Percentiles rank a stretch among this genome's conserved stretches.
phyloP scores from a whole-genome alignment of 2,888 invertebrate species.

The Electrophaes corylata region DNA sequence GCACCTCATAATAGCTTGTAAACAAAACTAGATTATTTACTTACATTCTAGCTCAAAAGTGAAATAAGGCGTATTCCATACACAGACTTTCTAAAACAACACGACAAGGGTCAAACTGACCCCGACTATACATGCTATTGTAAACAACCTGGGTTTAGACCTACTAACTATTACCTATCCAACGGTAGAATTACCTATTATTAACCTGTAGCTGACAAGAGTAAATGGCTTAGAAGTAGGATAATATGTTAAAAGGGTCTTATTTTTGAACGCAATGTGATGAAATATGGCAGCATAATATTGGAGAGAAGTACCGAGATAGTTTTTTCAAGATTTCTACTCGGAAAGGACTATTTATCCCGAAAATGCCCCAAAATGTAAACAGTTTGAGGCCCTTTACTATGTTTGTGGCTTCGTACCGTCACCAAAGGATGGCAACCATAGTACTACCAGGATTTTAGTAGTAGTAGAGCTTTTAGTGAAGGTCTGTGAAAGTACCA shows the following conservation, averaged over 20 bases:
- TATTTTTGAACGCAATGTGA: neutral
- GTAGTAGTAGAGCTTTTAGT: too few species aligned
- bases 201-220: slow-evolving; percentile 19
- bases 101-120: slow-evolving; percentile 25
- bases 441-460: too few species aligned
- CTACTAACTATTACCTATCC: neutral
- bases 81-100: slow-evolving; percentile 21
- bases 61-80: slow-evolving; percentile 20
- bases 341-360: too few species aligned
- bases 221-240: slow-evolving; percentile 10
- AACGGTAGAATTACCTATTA: slow-evolving; percentile 17
- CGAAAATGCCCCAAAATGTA: too few species aligned
- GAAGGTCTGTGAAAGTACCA: too few species aligned
- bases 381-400: too few species aligned
- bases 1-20: neutral
- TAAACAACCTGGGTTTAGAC: slow-evolving; percentile 10
- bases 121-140: slow-evolving; percentile 20
- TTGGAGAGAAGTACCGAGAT: neutral
- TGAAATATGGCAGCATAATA: neutral
- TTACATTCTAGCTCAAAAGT: slow-evolving; percentile 24
- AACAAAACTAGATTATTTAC: slow-evolving; percentile 10
- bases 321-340: neutral
- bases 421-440: too few species aligned
- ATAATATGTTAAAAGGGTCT: slow-evolving; percentile 2
- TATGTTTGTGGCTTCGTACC: too few species aligned